Evolutionary conservation across 2,888 invertebrate species (phyloP).

Genomic region (Drosophila suboccidentalis): DNA sequence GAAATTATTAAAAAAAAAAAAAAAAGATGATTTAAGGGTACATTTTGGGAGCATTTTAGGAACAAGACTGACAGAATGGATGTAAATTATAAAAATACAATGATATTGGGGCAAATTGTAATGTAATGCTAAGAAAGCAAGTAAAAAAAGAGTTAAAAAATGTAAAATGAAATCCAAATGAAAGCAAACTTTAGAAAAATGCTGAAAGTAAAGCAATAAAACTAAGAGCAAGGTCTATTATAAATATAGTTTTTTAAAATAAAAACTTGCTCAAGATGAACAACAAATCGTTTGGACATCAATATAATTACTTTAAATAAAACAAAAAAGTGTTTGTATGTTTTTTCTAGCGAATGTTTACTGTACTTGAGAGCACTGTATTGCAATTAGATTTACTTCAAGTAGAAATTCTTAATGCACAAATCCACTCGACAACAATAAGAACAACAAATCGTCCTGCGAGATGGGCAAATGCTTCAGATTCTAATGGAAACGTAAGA

Average conservation of each 20-base stretch:
- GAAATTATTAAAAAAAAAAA: too few relatives aligned
- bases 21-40: too few relatives aligned
- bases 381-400: conserved; percentile 40
- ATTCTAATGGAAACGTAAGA: conserved; percentile 46
- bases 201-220: too few relatives aligned
- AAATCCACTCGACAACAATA: conserved; percentile 47
- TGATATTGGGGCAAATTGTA: neutral
- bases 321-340: neutral
- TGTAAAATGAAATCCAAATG: neutral
- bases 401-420: conserved; percentile 23
- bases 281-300: neutral
- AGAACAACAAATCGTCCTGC: conserved; percentile 31
- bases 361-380: conserved; percentile 9
- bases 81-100: neutral
- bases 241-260: neutral
- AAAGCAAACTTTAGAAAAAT: neutral
- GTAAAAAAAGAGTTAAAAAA: neutral
- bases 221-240: too few relatives aligned
- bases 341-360: conserved; percentile 16
- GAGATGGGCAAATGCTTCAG: conserved; percentile 26
- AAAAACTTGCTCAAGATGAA: neutral
- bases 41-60: neutral
- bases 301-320: neutral
- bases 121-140: neutral
- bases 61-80: neutral